A percentile compares a stretch with the other conserved stretches of the same genome.
phyloP scores from a whole-genome alignment of 2,113 vertebrate species.

The Podarcis muralis region DNA sequence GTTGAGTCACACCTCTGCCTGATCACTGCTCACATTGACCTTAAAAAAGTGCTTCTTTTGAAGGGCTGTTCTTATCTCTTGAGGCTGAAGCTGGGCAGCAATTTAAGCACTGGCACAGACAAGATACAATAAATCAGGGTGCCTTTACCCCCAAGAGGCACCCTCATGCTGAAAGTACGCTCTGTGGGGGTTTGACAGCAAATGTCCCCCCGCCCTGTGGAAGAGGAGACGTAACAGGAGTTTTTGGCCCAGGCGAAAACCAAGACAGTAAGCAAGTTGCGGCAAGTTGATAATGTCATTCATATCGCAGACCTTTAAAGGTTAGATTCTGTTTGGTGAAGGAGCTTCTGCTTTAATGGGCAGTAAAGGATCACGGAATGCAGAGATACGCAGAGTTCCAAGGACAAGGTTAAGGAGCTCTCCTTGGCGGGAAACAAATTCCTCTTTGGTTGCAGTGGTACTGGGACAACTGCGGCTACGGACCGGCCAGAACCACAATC shows the following conservation, averaged over 20 bases:
- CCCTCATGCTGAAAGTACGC: neutral
- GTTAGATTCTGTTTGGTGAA: constrained; percentile 22
- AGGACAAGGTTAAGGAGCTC: neutral
- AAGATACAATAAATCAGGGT: neutral
- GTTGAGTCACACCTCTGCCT: neutral
- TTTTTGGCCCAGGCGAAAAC: constrained; percentile 38
- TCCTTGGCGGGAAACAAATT: neutral
- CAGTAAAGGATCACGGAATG: neutral
- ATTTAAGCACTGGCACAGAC: neutral
- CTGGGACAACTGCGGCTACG: neutral
- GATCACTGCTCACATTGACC: neutral
- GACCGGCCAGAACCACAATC: neutral
- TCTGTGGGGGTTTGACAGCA: neutral
- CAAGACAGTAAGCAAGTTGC: constrained; percentile 43
- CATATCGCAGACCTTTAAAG: constrained; percentile 70
- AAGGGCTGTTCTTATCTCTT: neutral
- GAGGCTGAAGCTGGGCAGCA: neutral
- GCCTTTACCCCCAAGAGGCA: neutral
- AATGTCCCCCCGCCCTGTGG: neutral
- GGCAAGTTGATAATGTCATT: constrained; percentile 58
- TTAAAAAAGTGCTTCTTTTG: neutral
- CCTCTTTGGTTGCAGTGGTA: neutral
- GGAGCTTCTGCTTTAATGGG: neutral
- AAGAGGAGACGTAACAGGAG: constrained; percentile 23
- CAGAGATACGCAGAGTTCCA: neutral